Percentiles rank a stretch among this genome's conserved stretches.
Conservation (phyloP, 2,113 vertebrate genomes). For the Beaufortia kweichowensis region DNA sequence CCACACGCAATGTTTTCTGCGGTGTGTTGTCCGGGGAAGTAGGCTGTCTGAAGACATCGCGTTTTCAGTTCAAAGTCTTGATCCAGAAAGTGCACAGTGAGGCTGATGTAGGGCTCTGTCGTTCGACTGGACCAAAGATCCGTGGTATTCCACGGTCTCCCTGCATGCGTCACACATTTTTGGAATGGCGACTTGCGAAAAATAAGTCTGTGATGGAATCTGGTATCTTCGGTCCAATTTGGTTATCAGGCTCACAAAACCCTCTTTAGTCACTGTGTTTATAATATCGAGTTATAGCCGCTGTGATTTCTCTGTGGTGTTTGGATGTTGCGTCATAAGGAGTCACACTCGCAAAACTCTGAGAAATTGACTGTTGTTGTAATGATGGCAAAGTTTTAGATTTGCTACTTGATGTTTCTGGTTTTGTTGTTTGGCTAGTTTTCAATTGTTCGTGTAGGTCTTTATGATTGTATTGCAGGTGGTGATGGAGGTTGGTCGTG, state of each 20-base stretch:
- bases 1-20: too few relatives aligned
- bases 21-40: too few relatives aligned
- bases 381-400: neutral
- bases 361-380: neutral
- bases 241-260: conserved; percentile 12
- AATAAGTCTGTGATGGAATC: conserved; percentile 33
- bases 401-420: neutral
- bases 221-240: conserved; percentile 17
- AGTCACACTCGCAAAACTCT: neutral
- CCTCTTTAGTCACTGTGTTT: neutral
- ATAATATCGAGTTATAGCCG: neutral
- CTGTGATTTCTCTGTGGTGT: too few relatives aligned
- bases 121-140: conserved; percentile 26
- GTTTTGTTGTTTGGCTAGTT: too few relatives aligned
- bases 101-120: conserved; percentile 21
- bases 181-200: conserved; percentile 24
- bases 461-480: conserved; percentile 34
- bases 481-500: conserved; percentile 22
- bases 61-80: neutral
- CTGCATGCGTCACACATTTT: neutral
- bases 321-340: neutral
- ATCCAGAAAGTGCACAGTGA: neutral
- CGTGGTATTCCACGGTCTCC: neutral
- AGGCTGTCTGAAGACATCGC: too few relatives aligned
- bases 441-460: neutral